These are phyloP conservation scores for Phengaris alcon DNA, from an alignment of 2,888 invertebrate species.

Conservation along the genomic window DNA sequence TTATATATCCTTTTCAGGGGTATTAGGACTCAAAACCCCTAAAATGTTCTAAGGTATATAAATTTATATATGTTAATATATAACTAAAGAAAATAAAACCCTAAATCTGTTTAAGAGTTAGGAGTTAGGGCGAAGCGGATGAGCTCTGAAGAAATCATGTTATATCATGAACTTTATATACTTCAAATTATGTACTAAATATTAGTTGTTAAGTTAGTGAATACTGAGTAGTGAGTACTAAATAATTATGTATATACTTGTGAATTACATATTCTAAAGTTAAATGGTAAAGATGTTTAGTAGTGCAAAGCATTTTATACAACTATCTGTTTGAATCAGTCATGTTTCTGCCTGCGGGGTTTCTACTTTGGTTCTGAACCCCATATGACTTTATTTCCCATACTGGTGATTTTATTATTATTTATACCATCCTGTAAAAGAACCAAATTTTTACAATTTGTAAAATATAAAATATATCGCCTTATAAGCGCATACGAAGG, in stretches of 20 bases:
- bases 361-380: neutral
- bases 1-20: neutral
- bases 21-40: too few species aligned
- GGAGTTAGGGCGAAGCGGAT: conserved; percentile 78
- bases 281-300: conserved; percentile 38
- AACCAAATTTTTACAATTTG: conserved; percentile 47
- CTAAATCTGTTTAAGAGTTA: conserved; percentile 51
- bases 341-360: conserved; percentile 34
- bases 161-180: conserved; percentile 35
- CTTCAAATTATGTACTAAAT: neutral
- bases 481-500: neutral
- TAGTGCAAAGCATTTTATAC: conserved; percentile 37
- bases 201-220: neutral
- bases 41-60: too few species aligned
- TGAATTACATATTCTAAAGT: conserved; percentile 22
- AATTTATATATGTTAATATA: too few species aligned
- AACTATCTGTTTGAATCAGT: conserved; percentile 34
- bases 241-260: neutral
- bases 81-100: conserved; percentile 21
- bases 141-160: conserved; percentile 53
- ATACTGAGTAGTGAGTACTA: neutral
- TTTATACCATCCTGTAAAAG: conserved; percentile 70
- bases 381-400: conserved; percentile 26
- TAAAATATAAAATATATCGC: conserved; percentile 23
- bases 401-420: conserved; percentile 44